phyloP scores from a whole-genome alignment of 2,888 invertebrate species.

The Sipha maydis region DNA sequence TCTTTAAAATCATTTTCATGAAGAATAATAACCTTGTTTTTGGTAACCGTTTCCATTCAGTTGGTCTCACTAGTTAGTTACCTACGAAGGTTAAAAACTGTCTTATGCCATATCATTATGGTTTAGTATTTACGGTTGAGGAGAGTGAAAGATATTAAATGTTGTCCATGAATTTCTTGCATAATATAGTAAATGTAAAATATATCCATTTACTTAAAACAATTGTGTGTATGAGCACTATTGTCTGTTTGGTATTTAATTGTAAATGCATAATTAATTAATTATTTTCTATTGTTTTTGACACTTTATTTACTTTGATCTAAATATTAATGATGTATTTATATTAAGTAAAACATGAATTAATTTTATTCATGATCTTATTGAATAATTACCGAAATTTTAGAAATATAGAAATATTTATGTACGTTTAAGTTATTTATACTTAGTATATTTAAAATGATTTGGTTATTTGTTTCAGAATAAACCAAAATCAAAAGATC shows the following conservation, averaged over 20 bases:
- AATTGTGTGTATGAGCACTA: neutral
- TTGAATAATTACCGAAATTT: neutral
- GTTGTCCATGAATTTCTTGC: conserved; percentile 28
- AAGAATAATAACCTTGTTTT: conserved; percentile 24
- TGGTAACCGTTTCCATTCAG: neutral
- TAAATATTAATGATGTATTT: too few relatives aligned
- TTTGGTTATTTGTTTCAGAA: conserved; percentile 29
- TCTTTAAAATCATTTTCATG: conserved; percentile 13
- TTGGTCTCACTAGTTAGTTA: neutral
- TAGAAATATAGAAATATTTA: neutral
- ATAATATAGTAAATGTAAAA: conserved; percentile 7
- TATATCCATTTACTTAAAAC: neutral
- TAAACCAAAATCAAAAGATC: neutral
- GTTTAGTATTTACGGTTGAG: conserved; percentile 8
- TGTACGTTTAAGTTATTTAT: neutral
- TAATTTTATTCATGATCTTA: neutral
- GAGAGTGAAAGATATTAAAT: conserved; percentile 12
- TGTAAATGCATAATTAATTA: too few relatives aligned
- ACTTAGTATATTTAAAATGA: neutral
- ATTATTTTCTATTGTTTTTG: too few relatives aligned
- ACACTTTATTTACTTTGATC: too few relatives aligned
- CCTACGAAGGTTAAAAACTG: conserved; percentile 31
- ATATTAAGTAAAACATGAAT: neutral
- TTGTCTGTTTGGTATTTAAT: neutral
- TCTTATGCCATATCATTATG: conserved; percentile 7